Evolutionary conservation across 1,140 invertebrate species (phyloP), one percentile per base, ranked within the genome.

Genomic region (Pseudomyrmex flavicornis): DNA sequence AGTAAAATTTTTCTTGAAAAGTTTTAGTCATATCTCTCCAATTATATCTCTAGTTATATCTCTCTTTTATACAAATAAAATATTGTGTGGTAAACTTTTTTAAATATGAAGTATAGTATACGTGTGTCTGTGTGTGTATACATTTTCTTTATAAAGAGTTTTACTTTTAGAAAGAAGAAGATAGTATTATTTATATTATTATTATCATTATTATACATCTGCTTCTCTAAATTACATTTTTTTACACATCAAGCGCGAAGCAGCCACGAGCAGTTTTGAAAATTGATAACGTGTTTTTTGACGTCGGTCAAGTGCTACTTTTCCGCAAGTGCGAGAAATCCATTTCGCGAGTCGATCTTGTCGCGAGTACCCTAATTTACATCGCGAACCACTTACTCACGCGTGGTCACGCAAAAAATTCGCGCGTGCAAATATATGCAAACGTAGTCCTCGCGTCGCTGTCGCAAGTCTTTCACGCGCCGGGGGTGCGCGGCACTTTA

Each of bases 311-410:
- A 79, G 7, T 20, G 44, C 26, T 20, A 80, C 22, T 59, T 65
- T 58, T 15, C 56, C 15, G 15, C 56, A 3, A 50, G 15, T 3
- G 10, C 9, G 17, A n/a, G 15, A 13, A 79, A 20, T 70, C n/a
- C 44, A 1, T 46, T 70, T 9, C n/a, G 44, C 87, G 35, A 87
- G 87, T 72, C 72, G 66, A 12, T 87, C 85, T 85, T 82, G 86
- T 80, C 61, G 13, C 50, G 10, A 91, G 74, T 70, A 80, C 73
- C 88, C 87, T 89, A 92, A 92, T 92, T 92, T 91, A 83, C 90
- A 88, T 92, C 85, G 83, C 85, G 70, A 61, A 82, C 50, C 90
- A 90, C 89, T 92, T 85, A 77, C 66, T 46, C 52, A 62, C 65
- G 70, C 84, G 82, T 83, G 83, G 59, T 58, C 75, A 66, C 59